Percentiles rank a stretch among this genome's conserved stretches.
Conservation (phyloP, 2,797 vertebrate genomes). For the Coregonus ussuriensis region DNA sequence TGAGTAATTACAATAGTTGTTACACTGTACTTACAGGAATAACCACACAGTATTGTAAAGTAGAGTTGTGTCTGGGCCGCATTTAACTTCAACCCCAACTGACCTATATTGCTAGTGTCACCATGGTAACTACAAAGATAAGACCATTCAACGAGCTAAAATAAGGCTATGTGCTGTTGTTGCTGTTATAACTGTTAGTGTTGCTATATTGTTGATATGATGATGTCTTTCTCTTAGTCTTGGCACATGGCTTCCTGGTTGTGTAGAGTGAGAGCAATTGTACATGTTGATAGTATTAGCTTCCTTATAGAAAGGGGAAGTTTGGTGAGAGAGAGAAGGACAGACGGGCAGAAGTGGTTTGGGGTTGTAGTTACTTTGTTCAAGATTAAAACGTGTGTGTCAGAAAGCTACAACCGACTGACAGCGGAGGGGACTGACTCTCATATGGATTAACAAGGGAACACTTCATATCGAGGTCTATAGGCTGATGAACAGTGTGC, state of each 20-base stretch:
- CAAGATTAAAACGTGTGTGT: background rate
- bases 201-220: background rate
- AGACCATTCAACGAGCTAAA: background rate
- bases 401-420: background rate
- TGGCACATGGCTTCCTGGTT: constrained; percentile 1
- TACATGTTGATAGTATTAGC: background rate
- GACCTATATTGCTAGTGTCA: background rate
- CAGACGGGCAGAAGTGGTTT: background rate
- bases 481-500: background rate
- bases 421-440: background rate
- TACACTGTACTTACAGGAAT: too few relatives aligned
- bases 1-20: too few relatives aligned
- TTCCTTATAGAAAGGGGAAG: constrained; percentile 10
- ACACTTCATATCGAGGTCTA: background rate
- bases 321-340: background rate
- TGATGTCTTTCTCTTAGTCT: background rate
- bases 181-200: background rate
- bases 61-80: background rate
- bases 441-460: background rate
- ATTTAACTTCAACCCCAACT: background rate
- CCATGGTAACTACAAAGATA: background rate
- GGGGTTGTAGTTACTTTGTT: background rate
- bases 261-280: background rate
- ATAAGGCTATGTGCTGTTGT: background rate
- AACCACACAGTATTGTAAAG: too few relatives aligned